A percentile compares a stretch with the other conserved stretches of the same genome.
Evolutionary conservation across 2,888 invertebrate species (phyloP).

Genomic region (Allacma fusca): DNA sequence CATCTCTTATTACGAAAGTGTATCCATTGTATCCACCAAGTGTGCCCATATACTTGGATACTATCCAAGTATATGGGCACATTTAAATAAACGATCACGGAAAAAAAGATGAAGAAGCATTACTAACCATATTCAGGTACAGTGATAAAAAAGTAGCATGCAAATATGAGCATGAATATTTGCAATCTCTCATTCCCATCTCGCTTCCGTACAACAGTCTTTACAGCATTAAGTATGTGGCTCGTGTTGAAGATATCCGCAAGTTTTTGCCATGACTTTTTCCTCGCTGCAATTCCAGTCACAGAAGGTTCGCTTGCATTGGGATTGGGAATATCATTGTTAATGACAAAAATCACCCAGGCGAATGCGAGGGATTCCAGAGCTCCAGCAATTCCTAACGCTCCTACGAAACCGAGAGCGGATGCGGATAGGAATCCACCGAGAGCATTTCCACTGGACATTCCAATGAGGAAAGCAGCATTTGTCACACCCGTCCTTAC

Average conservation of each 20-base stretch:
- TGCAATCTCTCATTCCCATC: conserved; percentile 30
- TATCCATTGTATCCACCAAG: no score
- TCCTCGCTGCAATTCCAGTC: neutral
- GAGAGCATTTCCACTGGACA: conserved; percentile 26
- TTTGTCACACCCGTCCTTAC: conserved; percentile 70
- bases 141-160: conserved; percentile 28
- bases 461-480: conserved; percentile 63
- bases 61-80: no score
- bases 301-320: neutral
- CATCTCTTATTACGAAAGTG: no score
- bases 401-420: neutral
- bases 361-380: conserved; percentile 24
- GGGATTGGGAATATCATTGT: neutral
- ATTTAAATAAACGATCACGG: no score
- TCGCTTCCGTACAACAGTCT: conserved; percentile 10
- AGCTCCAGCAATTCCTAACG: conserved; percentile 15
- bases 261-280: neutral
- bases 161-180: conserved; percentile 35
- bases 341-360: conserved; percentile 18
- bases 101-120: no score
- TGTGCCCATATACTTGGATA: no score
- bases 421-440: conserved; percentile 16
- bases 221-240: neutral
- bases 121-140: conserved; percentile 34
- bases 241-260: conserved; percentile 10